Evolutionary conservation across 2,888 invertebrate genomes (phyloP), one percentile per base, ranked within the genome.

Genomic region (Aporophyla nigra): DNA sequence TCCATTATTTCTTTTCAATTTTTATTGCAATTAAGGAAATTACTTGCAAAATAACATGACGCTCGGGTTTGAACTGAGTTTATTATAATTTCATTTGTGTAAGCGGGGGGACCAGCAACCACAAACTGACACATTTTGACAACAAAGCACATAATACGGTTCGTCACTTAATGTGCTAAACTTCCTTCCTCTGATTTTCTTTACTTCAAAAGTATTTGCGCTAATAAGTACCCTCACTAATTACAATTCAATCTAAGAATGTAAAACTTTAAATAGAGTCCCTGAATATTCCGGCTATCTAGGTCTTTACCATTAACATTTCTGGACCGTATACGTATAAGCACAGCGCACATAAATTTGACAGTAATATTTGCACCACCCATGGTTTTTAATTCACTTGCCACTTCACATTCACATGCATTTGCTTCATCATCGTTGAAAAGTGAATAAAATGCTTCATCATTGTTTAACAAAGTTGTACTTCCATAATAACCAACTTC

Each of bases 101-200:
- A 46, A 46, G 43, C 10, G 43, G 24, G 43, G 24, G 24, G 12
- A 24, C 19, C 9, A 24, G 46, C 63, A 65, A 46, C 63, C 43
- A 63, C 19, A 24, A 27, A 19, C 19, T 65, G 46, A 46, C 24
- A 19, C 24, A 65, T 46, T 65, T 65, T 46, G 19, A 65, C 51
- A 19, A 59, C 46, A 79, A 71, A 49, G 12, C 33, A 65, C 51
- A 59, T 40, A 10, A 43, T n/a, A 77, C 56, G 24, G 40, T 59
- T 66, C 12, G 14, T 27, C 56, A 24, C 56, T 14, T 56, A 24
- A 24, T 56, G 24, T 56, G 24, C 14, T 56, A 10, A 21, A 66
- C 43, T 72, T 66, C 51, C 66, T 80, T 33, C 12, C n/a, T 51
- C 66, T 79, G 27, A 71, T 61, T 66, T 27, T 14, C 2, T 66